These are phyloP conservation scores for Phasianus colchicus DNA, from an alignment of 2,113 vertebrate species.

Conservation along the genomic window DNA sequence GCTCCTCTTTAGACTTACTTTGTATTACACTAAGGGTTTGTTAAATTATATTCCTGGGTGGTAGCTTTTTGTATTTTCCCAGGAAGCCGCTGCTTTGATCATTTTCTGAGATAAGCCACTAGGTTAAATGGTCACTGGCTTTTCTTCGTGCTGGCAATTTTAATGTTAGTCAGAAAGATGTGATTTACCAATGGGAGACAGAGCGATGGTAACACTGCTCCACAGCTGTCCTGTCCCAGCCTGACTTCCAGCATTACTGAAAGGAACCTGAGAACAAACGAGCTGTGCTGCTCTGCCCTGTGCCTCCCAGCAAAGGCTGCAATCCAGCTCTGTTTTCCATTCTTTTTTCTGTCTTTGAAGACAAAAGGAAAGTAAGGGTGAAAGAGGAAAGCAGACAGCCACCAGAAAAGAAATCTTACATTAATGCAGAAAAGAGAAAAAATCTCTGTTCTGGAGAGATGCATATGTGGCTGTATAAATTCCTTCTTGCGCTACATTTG, in stretches of 20 bases:
- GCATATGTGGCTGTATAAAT: background rate
- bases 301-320: background rate
- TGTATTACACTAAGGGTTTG: background rate
- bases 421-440: background rate
- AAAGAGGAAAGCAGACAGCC: conserved; percentile 9
- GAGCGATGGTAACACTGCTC: background rate
- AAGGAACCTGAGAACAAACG: background rate
- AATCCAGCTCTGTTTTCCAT: background rate
- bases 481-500: background rate
- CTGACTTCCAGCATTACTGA: background rate
- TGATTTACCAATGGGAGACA: background rate
- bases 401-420: background rate
- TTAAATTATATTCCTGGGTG: background rate
- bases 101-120: background rate
- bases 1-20: background rate
- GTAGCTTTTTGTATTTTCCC: background rate
- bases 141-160: background rate
- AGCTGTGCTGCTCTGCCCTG: background rate
- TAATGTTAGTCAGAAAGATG: background rate
- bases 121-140: background rate
- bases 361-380: conserved; percentile 18
- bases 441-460: background rate
- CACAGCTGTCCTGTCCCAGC: background rate
- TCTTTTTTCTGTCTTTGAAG: background rate
- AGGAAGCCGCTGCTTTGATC: background rate